Percentiles rank a stretch among this genome's conserved stretches.
Conservation (phyloP, 2,113 vertebrate genomes). For the Morone saxatilis region DNA sequence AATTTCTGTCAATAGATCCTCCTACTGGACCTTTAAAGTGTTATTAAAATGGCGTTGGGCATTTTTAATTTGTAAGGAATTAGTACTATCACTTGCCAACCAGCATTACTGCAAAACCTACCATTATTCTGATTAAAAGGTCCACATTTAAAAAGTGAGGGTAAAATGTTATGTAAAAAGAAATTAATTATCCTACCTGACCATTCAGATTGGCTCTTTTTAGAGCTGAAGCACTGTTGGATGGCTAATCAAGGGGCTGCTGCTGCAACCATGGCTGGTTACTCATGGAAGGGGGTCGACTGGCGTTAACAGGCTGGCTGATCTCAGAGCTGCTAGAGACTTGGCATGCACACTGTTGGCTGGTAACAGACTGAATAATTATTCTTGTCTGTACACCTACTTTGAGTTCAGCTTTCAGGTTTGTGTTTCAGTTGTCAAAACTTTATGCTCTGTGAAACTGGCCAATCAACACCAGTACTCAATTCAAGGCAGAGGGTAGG, state of each 20-base stretch:
- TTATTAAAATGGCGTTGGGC: neutral
- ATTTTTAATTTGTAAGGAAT: conserved; percentile 16
- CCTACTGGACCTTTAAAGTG: too few species aligned
- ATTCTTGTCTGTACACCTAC: conserved; percentile 5
- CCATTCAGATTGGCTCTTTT: neutral
- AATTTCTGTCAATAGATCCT: too few species aligned
- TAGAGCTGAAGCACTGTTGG: conserved; percentile 8
- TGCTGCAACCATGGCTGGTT: conserved; percentile 8
- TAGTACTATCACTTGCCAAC: neutral
- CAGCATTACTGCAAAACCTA: neutral
- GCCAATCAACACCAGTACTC: neutral
- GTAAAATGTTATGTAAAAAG: conserved; percentile 5
- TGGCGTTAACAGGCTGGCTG: conserved; percentile 41
- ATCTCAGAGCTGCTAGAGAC: conserved; percentile 48
- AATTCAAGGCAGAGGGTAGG: neutral
- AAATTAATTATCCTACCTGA: conserved; percentile 9
- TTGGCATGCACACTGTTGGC: conserved; percentile 20
- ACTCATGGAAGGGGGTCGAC: conserved; percentile 25
- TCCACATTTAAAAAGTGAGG: neutral
- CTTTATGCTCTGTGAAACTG: neutral
- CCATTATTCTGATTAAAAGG: conserved; percentile 13
- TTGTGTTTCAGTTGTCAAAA: neutral
- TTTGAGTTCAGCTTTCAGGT: conserved; percentile 16
- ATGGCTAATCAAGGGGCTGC: conserved; percentile 39
- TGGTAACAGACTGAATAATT: neutral